Evolutionary conservation across 2,888 invertebrate species (phyloP).

Genomic region (Poecilus cupreus): DNA sequence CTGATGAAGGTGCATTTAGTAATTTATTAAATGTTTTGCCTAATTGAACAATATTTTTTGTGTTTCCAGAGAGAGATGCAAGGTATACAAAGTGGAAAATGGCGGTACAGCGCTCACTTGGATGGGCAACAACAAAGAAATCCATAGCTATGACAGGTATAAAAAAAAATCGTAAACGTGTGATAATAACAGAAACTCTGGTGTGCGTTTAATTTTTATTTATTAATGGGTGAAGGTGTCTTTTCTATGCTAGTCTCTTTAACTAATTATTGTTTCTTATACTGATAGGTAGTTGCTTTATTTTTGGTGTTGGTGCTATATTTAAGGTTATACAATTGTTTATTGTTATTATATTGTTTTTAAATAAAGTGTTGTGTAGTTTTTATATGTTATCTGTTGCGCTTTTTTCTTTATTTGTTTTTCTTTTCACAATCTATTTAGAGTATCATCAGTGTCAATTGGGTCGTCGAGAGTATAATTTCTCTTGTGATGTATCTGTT

Average conservation of each 20-base stretch:
- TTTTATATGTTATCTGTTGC: conserved; percentile 12
- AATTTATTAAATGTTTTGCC: not conserved
- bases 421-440: not conserved
- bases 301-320: not conserved
- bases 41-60: not conserved
- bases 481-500: not conserved
- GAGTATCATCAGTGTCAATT: not conserved
- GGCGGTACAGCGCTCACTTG: conserved; percentile 93
- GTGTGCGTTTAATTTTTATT: not conserved
- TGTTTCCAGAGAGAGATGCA: conserved; percentile 79
- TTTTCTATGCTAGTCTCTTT: not conserved
- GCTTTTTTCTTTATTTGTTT: not conserved
- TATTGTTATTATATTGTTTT: conserved; percentile 48
- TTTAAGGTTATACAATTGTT: conserved; percentile 14
- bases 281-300: not conserved
- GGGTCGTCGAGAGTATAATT: not conserved
- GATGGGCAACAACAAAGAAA: conserved; percentile 88
- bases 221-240: not conserved
- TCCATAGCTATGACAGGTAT: conserved; percentile 86
- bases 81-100: conserved; percentile 95
- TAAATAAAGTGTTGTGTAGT: conserved; percentile 27
- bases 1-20: conserved; percentile 78
- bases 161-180: conserved; percentile 62
- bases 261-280: not conserved
- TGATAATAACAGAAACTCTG: conserved; percentile 2